Conservation (phyloP, 2,888 invertebrate genomes). For the Graphium colonna region DNA sequence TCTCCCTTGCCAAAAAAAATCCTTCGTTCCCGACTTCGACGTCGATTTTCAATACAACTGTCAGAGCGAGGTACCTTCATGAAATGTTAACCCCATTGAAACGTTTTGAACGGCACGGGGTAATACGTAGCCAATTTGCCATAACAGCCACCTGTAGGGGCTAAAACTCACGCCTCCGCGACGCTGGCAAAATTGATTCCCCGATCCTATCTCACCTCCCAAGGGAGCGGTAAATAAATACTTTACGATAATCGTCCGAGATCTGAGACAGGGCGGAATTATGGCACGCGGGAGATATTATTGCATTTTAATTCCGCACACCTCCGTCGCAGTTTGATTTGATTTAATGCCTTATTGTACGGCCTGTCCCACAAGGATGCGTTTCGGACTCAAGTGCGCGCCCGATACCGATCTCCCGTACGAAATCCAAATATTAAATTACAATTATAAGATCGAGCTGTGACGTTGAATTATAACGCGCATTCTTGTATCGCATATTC, state of each 20-base stretch:
- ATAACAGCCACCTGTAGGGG: constrained; percentile 57
- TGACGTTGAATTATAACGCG: constrained; percentile 18
- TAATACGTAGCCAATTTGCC: constrained; percentile 41
- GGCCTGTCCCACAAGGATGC: constrained; percentile 45
- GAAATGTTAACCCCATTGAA: constrained; percentile 44
- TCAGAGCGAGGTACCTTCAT: too few relatives aligned
- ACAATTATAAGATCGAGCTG: constrained; percentile 47
- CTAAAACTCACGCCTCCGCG: constrained; percentile 68
- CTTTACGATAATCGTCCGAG: constrained; percentile 71
- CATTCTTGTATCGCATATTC: neutral
- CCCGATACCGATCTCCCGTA: constrained; percentile 55
- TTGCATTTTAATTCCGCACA: constrained; percentile 76
- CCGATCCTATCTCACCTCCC: constrained; percentile 73
- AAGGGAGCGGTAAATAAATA: constrained; percentile 75
- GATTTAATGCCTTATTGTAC: constrained; percentile 71
- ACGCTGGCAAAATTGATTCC: constrained; percentile 77
- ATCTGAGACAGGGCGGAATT: constrained; percentile 74
- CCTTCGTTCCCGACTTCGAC: too few relatives aligned
- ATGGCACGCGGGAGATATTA: constrained; percentile 67
- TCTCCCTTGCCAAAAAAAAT: too few relatives aligned
- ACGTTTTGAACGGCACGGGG: constrained; percentile 38
- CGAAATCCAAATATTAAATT: constrained; percentile 58
- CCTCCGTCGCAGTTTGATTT: constrained; percentile 68
- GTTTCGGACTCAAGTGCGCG: constrained; percentile 52
- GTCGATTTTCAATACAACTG: too few relatives aligned